Conservation (phyloP, 2,797 vertebrate genomes). For the Scleropages formosus region DNA sequence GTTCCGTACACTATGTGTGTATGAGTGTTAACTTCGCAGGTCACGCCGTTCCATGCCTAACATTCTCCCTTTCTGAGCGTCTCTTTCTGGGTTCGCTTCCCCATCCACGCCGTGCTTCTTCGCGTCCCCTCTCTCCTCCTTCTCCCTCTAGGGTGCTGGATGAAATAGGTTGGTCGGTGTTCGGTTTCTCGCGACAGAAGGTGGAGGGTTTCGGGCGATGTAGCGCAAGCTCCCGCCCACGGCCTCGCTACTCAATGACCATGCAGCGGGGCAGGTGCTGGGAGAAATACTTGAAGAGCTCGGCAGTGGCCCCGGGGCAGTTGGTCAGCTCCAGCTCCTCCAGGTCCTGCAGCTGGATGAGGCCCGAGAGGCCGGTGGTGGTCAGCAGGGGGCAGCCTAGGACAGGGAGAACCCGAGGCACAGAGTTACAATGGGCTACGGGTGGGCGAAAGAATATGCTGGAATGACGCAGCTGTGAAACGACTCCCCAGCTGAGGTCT, state of each 20-base stretch:
- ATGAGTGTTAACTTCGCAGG: slow-evolving; percentile 35
- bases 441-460: too few relatives aligned
- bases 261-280: slow-evolving; percentile 97
- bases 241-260: slow-evolving; percentile 87
- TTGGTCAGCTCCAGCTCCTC: slow-evolving; percentile 98
- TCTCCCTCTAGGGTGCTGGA: slow-evolving; percentile 39
- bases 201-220: slow-evolving; percentile 43
- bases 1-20: slow-evolving; percentile 51
- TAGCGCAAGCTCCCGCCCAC: slow-evolving; percentile 25
- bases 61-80: background rate
- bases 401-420: too few relatives aligned
- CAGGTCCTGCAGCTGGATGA: slow-evolving; percentile 93
- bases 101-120: background rate
- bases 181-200: slow-evolving; percentile 42
- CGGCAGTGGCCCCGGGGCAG: slow-evolving; percentile 93
- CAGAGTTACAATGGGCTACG: too few relatives aligned
- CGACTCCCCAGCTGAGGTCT: too few relatives aligned
- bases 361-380: slow-evolving; percentile 90
- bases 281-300: slow-evolving; percentile 98
- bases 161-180: slow-evolving; percentile 44
- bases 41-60: background rate
- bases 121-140: slow-evolving; percentile 13
- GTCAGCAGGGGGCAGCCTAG: slow-evolving; percentile 94
- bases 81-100: background rate
- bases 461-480: too few relatives aligned